Percentiles rank a stretch among this genome's conserved stretches.
phyloP scores from a whole-genome alignment of 2,797 vertebrate genomes.

The Cichlasoma orientale region DNA sequence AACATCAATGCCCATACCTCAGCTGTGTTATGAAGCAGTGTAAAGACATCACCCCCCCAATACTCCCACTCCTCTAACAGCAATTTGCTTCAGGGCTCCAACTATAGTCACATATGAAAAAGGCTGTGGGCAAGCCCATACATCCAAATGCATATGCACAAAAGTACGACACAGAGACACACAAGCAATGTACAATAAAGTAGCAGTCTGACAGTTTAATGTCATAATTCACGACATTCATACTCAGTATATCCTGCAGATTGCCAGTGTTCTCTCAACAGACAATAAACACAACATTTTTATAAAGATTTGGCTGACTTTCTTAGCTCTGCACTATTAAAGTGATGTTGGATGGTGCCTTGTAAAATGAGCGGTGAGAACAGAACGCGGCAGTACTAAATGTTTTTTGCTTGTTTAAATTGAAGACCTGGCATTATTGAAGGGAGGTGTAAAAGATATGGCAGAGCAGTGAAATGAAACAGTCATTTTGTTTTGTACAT shows the following conservation, averaged over 20 bases:
- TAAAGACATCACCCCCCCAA: slow-evolving; percentile 50
- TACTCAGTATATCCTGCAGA: slow-evolving; percentile 36
- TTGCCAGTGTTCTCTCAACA: slow-evolving; percentile 51
- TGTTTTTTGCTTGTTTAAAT: slow-evolving; percentile 26
- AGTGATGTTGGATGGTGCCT: slow-evolving; percentile 18
- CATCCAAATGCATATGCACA: neutral
- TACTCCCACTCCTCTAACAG: slow-evolving; percentile 19
- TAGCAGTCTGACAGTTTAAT: slow-evolving; percentile 71
- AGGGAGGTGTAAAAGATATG: neutral
- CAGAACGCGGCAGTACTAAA: slow-evolving; percentile 14
- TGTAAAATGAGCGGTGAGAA: slow-evolving; percentile 23
- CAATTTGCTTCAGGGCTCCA: slow-evolving; percentile 23
- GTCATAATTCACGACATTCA: slow-evolving; percentile 71
- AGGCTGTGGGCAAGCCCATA: neutral
- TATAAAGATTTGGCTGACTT: slow-evolving; percentile 38
- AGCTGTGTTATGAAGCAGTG: slow-evolving; percentile 63
- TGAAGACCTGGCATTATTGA: neutral
- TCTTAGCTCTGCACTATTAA: slow-evolving; percentile 40
- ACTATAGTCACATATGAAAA: neutral
- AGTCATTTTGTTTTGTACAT: neutral
- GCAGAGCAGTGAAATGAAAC: slow-evolving; percentile 10
- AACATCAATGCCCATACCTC: slow-evolving; percentile 61
- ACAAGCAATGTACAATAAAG: slow-evolving; percentile 52
- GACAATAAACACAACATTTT: slow-evolving; percentile 52
- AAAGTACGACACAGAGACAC: slow-evolving; percentile 7